A percentile compares a stretch with the other conserved stretches of the same genome.
phyloP scores from a whole-genome alignment of 2,797 vertebrate species.

The Cossypha niveicapilla region DNA sequence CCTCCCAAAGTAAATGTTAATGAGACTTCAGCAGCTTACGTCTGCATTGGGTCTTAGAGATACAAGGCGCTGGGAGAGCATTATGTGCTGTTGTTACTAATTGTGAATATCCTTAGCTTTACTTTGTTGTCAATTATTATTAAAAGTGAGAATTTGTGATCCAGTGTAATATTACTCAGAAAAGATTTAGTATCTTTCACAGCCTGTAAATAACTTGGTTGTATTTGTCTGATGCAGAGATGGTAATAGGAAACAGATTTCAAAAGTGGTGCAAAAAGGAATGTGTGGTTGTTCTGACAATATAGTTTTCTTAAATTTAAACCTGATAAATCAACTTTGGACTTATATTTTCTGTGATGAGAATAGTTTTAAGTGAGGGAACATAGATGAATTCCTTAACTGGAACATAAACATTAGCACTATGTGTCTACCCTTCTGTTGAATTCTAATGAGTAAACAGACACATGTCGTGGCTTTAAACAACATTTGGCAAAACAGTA shows the following conservation, averaged over 20 bases:
- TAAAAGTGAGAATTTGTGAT: conserved; percentile 67
- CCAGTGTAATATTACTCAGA: conserved; percentile 52
- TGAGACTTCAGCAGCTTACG: conserved; percentile 27
- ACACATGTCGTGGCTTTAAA: background rate
- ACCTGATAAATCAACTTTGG: conserved; percentile 41
- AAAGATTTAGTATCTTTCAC: conserved; percentile 69
- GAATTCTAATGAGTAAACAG: background rate
- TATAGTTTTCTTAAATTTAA: conserved; percentile 60
- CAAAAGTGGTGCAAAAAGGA: conserved; percentile 48
- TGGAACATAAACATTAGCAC: conserved; percentile 22
- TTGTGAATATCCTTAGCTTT: conserved; percentile 46
- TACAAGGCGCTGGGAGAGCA: conserved; percentile 15
- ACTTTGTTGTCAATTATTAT: conserved; percentile 60
- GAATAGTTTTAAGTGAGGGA: conserved; percentile 6
- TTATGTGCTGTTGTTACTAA: conserved; percentile 48
- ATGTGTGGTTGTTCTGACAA: conserved; percentile 61
- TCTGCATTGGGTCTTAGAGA: conserved; percentile 23
- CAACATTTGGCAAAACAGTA: background rate
- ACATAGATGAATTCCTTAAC: conserved; percentile 10
- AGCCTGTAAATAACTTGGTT: conserved; percentile 69
- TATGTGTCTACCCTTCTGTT: background rate
- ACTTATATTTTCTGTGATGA: conserved; percentile 9
- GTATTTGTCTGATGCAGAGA: conserved; percentile 64
- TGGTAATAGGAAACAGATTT: conserved; percentile 63
- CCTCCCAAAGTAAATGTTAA: conserved; percentile 37